Percentiles rank a stretch among this genome's conserved stretches.
Conservation (phyloP, 2,797 vertebrate species). For the Crocodylus rhombifer region DNA sequence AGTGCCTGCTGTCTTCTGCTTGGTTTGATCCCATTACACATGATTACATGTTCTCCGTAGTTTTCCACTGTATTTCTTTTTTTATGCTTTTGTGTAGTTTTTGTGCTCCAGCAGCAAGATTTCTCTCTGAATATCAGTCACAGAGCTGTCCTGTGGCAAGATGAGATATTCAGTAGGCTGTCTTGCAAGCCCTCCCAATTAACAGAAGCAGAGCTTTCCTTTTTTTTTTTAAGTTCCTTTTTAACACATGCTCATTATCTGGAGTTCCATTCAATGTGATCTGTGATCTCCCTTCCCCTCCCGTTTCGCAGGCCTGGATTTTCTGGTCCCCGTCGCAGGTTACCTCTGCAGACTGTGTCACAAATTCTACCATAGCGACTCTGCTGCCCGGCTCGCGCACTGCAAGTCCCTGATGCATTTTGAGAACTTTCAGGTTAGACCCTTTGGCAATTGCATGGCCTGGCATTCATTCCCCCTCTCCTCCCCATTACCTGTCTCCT, state of each 20-base stretch:
- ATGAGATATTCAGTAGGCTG: conserved; percentile 72
- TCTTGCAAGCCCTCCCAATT: conserved; percentile 45
- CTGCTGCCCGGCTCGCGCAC: conserved; percentile 89
- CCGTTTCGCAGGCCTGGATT: conserved; percentile 88
- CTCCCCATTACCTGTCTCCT: conserved; percentile 36
- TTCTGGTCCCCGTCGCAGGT: conserved; percentile 93
- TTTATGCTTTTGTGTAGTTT: conserved; percentile 62
- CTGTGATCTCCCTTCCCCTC: conserved; percentile 76
- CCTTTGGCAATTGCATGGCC: conserved; percentile 77
- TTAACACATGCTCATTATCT: conserved; percentile 71
- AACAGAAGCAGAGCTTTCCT: conserved; percentile 71
- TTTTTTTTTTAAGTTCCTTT: conserved; percentile 2
- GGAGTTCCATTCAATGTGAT: conserved; percentile 80
- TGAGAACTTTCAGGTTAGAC: conserved; percentile 93
- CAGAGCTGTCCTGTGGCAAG: conserved; percentile 66
- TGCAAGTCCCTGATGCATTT: conserved; percentile 96
- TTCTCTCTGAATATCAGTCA: conserved; percentile 69
- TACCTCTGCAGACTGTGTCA: conserved; percentile 95
- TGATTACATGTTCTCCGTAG: conserved; percentile 68
- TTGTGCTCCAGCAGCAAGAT: conserved; percentile 70
- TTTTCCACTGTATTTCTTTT: conserved; percentile 71
- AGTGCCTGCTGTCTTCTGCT: conserved; percentile 73
- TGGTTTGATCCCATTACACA: conserved; percentile 72
- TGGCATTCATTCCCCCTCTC: conserved; percentile 57
- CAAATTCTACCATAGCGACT: conserved; percentile 94